Evolutionary conservation across 2,113 vertebrate species (phyloP).

Genomic region (Grantiella picta): DNA sequence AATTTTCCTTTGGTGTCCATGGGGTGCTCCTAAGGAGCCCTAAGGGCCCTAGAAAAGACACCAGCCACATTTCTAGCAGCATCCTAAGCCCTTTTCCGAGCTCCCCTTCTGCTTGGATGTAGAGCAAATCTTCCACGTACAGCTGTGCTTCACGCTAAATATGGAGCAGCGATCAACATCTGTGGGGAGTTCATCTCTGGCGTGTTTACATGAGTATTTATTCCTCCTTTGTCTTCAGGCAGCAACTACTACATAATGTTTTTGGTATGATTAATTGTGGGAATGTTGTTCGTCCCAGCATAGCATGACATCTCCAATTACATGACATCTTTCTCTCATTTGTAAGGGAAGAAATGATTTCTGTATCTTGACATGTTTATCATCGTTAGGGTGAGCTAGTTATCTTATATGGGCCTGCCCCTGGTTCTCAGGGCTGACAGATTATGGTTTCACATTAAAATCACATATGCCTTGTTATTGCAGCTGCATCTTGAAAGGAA

Average conservation of each 20-base stretch:
- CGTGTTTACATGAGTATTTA: conserved; percentile 24
- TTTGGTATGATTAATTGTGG: conserved; percentile 51
- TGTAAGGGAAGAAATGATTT: conserved; percentile 39
- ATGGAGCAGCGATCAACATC: conserved; percentile 14
- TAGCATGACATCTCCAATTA: conserved; percentile 44
- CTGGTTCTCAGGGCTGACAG: conserved; percentile 31
- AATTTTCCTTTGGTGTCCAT: background rate
- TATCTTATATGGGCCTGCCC: conserved; percentile 18
- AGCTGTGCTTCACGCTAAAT: background rate
- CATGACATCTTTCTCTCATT: conserved; percentile 42
- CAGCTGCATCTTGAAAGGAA: conserved; percentile 55
- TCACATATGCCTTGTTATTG: conserved; percentile 49
- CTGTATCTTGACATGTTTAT: conserved; percentile 48
- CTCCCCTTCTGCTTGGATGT: background rate
- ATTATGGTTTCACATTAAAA: conserved; percentile 45
- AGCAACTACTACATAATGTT: conserved; percentile 43
- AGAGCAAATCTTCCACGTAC: background rate
- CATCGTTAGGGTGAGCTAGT: conserved; percentile 17
- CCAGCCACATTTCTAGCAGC: background rate
- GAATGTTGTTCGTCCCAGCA: conserved; percentile 37
- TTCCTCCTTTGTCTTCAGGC: conserved; percentile 51
- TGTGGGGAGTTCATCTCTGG: background rate
- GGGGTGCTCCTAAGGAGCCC: background rate
- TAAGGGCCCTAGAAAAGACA: background rate
- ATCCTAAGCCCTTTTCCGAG: background rate